Evolutionary conservation across 2,888 invertebrate genomes (phyloP), one percentile per base, ranked within the genome.

Genomic region (Sarcophaga caerulescens): DNA sequence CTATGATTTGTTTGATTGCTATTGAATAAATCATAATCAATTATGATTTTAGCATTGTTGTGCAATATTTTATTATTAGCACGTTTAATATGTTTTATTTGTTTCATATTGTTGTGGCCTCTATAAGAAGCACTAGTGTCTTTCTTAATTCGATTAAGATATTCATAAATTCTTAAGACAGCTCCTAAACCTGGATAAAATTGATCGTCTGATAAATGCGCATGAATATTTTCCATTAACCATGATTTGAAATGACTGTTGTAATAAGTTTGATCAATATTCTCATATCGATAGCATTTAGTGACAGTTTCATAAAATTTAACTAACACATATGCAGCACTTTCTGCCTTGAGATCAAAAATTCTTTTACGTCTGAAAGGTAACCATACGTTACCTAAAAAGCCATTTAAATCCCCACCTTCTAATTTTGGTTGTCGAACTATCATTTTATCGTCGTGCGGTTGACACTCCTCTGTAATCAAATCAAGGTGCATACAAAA

Each of bases 131-230:
- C 52, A 52, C 35, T 35, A 3, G 63, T 60, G 35, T 85, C 11
- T 45, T 87, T 84, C 35, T 86, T 81, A 4, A 66, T 81, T 57
- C 19, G 77, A 59, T 59, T 89, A 23, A 91, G 70, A 17, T 90
- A 89, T 84, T 92, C 91, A 10, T 90, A 84, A 65, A 93, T 89
- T 82, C 92, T 89, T 17, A 93, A 78, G 0, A 92, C 84, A 1
- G 90, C 92, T 0, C 93, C 93, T 3, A 93, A 85, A 0, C 93
- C 93, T 0, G 93, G 93, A 89, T 93, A 93, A 70, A 93, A 90
- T 23, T 89, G 70, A 2, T 92, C 91, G 87, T 93, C 93, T 3
- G 87, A 85, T 35, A 93, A 89, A 88, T 92, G 92, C 63, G 88
- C 70, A 52, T 91, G 88, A 2, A 93, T 73, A 21, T 89, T 90